These are phyloP conservation scores for Eupsittula cactorum DNA, from an alignment of 2,113 vertebrate species.

Conservation along the genomic window DNA sequence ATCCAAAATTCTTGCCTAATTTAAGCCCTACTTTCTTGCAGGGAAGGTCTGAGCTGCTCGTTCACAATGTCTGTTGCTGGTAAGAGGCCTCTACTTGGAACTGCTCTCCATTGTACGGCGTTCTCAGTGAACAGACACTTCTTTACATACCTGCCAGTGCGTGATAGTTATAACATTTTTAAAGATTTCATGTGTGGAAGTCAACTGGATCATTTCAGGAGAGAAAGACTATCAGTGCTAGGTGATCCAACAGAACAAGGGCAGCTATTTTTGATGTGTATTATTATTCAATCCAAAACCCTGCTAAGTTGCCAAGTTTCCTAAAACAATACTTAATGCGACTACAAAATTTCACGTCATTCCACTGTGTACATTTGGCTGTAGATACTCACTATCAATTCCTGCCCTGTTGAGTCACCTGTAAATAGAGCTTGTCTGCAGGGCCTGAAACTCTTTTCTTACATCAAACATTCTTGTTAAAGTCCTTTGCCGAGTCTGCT, in stretches of 20 bases:
- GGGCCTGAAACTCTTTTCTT: neutral
- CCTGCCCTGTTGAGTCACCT: neutral
- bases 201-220: neutral
- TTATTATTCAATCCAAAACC: neutral
- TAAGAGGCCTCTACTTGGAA: neutral
- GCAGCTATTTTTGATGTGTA: neutral
- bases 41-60: neutral
- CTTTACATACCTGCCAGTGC: neutral
- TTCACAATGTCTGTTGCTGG: neutral
- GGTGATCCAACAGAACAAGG: neutral
- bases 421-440: neutral
- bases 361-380: neutral
- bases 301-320: neutral
- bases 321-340: accelerated
- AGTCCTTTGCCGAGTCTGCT: neutral
- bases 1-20: neutral
- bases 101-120: neutral
- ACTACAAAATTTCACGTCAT: accelerated
- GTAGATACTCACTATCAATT: neutral
- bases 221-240: neutral
- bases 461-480: neutral
- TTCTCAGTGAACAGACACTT: neutral
- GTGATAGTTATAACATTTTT: neutral
- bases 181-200: neutral
- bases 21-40: neutral